Conservation (phyloP, 2,888 invertebrate genomes). For the Autographa gamma region DNA sequence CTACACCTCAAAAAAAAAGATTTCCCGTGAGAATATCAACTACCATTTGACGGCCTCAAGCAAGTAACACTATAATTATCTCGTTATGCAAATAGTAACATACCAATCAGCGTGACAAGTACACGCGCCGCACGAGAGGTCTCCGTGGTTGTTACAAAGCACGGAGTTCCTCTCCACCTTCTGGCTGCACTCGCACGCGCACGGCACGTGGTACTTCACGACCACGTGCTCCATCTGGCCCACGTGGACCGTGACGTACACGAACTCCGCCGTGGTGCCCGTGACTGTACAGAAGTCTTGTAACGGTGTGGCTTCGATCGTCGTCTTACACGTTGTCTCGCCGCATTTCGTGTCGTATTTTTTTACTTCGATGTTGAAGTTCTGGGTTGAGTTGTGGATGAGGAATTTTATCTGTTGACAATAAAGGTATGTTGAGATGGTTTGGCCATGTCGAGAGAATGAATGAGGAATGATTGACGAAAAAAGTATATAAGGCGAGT, state of each 20-base stretch:
- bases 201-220: slow-evolving; percentile 75
- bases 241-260: slow-evolving; percentile 64
- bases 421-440: too few relatives aligned
- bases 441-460: too few relatives aligned
- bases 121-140: slow-evolving; percentile 90
- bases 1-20: too few relatives aligned
- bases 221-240: slow-evolving; percentile 62
- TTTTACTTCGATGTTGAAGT: slow-evolving; percentile 51
- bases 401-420: slow-evolving; percentile 35
- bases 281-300: slow-evolving; percentile 68
- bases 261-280: slow-evolving; percentile 62
- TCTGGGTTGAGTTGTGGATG: slow-evolving; percentile 65
- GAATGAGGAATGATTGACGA: too few relatives aligned
- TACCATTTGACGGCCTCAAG: neutral
- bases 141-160: slow-evolving; percentile 83
- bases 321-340: slow-evolving; percentile 55
- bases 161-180: slow-evolving; percentile 74
- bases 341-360: slow-evolving; percentile 46
- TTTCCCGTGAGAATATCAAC: neutral
- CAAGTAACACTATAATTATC: neutral
- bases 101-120: slow-evolving; percentile 77
- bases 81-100: slow-evolving; percentile 25
- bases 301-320: slow-evolving; percentile 57
- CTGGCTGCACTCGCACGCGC: slow-evolving; percentile 75
- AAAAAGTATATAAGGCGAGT: too few relatives aligned